phyloP scores from a whole-genome alignment of 2,113 vertebrate species.

The Microcebus tavaratra region DNA sequence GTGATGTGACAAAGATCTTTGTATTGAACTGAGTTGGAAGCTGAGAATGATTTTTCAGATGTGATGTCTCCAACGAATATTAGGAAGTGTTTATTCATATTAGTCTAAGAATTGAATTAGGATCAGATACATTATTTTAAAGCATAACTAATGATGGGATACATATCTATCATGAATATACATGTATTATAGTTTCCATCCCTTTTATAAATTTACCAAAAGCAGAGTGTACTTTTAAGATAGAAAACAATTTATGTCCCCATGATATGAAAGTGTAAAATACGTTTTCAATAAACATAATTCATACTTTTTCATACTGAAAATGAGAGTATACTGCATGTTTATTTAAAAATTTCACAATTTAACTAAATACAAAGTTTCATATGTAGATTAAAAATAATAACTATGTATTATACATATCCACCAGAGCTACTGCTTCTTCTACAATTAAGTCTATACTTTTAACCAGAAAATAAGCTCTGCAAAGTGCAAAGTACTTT shows the following conservation, averaged over 20 bases:
- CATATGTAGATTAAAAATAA: conserved; percentile 25
- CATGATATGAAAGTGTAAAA: neutral
- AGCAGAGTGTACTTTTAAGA: neutral
- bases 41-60: neutral
- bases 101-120: conserved; percentile 40
- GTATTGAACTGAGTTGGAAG: conserved; percentile 45
- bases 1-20: neutral
- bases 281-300: neutral
- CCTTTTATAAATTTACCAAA: conserved; percentile 2
- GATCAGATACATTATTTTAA: conserved; percentile 19
- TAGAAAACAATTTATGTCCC: neutral
- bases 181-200: neutral
- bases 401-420: neutral
- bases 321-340: neutral
- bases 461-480: conserved; percentile 65
- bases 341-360: neutral
- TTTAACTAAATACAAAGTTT: conserved; percentile 46
- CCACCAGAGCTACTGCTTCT: conserved; percentile 49
- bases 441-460: conserved; percentile 61
- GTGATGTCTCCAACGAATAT: neutral
- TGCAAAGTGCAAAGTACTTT: conserved; percentile 61
- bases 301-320: conserved; percentile 41
- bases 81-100: conserved; percentile 32
- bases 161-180: neutral
- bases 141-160: conserved; percentile 2